These are phyloP conservation scores for Falco berigora DNA, from an alignment of 2,797 vertebrate species.

Conservation along the genomic window DNA sequence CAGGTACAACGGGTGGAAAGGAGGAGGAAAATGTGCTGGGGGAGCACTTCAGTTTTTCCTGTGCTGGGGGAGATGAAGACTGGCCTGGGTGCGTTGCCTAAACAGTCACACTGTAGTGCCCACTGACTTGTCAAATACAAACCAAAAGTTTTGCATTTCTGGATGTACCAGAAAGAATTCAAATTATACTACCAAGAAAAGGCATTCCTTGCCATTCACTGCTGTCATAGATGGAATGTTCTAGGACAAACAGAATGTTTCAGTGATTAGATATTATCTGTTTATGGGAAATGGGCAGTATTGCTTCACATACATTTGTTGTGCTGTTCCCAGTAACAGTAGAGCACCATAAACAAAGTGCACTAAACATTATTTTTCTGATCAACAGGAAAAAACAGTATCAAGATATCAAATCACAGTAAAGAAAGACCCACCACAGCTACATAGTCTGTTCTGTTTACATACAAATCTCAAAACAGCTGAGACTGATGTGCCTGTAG, in stretches of 20 bases:
- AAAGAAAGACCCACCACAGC: background rate
- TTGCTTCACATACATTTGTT: background rate
- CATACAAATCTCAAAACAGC: background rate
- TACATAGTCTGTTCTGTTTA: background rate
- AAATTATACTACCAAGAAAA: background rate
- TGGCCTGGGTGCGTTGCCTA: background rate
- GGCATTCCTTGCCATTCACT: background rate
- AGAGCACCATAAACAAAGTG: background rate
- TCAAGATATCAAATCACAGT: background rate
- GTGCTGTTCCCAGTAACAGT: background rate
- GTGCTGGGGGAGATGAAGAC: background rate
- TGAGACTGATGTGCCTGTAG: background rate
- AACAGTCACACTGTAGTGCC: background rate
- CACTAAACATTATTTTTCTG: background rate
- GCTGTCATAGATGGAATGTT: background rate
- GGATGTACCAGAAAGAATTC: background rate
- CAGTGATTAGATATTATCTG: background rate
- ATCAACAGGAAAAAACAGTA: background rate
- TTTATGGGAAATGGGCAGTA: background rate
- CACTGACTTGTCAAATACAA: background rate
- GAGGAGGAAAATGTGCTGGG: background rate
- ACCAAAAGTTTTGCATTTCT: background rate
- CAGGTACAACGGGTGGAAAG: rapidly evolving
- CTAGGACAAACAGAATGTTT: background rate
- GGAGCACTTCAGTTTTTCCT: background rate